Base-by-base conservation (phyloP, 2,888 invertebrate species). In the Stenurella melanura region DNA sequence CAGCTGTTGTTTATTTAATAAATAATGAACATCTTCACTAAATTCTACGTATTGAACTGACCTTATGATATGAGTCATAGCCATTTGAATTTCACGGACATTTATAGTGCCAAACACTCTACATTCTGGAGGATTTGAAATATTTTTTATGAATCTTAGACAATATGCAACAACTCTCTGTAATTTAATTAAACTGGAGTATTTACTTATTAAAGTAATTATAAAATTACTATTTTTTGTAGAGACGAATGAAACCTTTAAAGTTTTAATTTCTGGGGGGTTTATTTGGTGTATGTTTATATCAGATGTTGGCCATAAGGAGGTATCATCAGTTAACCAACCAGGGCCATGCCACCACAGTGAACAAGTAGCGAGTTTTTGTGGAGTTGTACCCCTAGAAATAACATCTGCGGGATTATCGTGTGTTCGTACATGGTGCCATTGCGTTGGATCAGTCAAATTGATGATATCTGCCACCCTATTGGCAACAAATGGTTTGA, bases 391-490 rank as follows among this genome's bases (percentile, higher is more conserved):
- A 26, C 21, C 21, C 21, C 84, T 70, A 1, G 83, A 81, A 12
- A 83, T 78, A 6, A 83, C 21, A 71, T 85, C 85, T 19, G 84
- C 83, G 19, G 81, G 81, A 78, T 85, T 84, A 12, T 83, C 80
- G n/a, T 73, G 18, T 18, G 81, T 68, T 18, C 6, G 56, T 56
- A 19, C 19, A 56, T 17, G 7, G n/a, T 56, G 7, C 56, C n/a
- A 7, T 18, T 56, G 21, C 4, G 21, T 26, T 26, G 21, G 4
- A 26, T 26, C 21, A 4, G 21, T 26, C 21, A 26, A 26, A 26
- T 26, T 26, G 4, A 26, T 26, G 4, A 26, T 26, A 4, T 26
- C 21, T 26, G 21, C 21, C 21, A 26, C 21, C 4, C 21, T 26
- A 26, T 26, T 26, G 21, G 21, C 21, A 3, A 26, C 21, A 26